These are phyloP conservation scores for Lasioglossum figueresi DNA, from an alignment of 2,888 invertebrate genomes.

Conservation along the genomic window DNA sequence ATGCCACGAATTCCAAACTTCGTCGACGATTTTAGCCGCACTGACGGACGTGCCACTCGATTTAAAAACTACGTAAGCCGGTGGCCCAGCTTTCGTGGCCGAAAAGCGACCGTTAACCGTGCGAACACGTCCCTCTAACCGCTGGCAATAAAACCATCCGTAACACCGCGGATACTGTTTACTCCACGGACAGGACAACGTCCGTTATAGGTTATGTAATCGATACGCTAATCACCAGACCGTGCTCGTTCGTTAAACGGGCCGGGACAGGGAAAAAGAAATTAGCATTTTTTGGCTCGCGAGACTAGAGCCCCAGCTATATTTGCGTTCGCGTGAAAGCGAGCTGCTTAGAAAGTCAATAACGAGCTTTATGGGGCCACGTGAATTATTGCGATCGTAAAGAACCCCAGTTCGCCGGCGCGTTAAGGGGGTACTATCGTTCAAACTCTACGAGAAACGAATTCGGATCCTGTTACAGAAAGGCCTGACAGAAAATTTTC, in stretches of 20 bases:
- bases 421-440: constrained; percentile 1
- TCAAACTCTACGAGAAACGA: not conserved
- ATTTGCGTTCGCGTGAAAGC: constrained; percentile 48
- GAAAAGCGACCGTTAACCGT: constrained; percentile 17
- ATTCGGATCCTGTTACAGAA: not conserved
- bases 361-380: constrained; percentile 32
- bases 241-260: not conserved
- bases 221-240: constrained; percentile 29
- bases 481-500: not conserved
- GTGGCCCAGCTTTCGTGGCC: not conserved
- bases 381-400: constrained; percentile 45
- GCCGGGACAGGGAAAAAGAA: not conserved
- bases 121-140: not conserved
- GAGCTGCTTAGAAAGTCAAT: constrained; percentile 41
- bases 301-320: constrained; percentile 36
- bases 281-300: constrained; percentile 38
- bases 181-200: not conserved
- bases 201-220: constrained; percentile 44
- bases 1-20: constrained; percentile 43
- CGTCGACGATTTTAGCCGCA: constrained; percentile 30
- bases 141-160: constrained; percentile 23
- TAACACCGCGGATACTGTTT: constrained; percentile 4
- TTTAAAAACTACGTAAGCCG: constrained; percentile 29
- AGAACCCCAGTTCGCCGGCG: constrained; percentile 6
- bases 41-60: constrained; percentile 17